These are phyloP conservation scores for Mythimna ferrago DNA, from an alignment of 2,888 invertebrate genomes.

Conservation along the genomic window DNA sequence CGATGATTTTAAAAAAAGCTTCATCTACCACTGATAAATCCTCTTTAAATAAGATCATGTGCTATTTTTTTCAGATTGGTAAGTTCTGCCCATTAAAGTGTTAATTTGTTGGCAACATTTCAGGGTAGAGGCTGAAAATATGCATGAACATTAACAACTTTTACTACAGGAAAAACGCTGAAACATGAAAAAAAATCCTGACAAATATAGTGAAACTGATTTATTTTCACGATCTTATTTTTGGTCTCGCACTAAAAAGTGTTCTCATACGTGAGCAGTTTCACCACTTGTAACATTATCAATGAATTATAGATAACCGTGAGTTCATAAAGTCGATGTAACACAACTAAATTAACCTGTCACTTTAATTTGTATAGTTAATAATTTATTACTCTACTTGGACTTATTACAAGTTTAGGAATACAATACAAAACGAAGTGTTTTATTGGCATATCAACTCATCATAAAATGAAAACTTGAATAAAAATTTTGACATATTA, in stretches of 20 bases:
- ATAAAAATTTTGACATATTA: neutral
- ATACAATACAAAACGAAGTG: neutral
- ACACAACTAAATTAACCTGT: too few relatives aligned
- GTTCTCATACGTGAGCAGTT: neutral
- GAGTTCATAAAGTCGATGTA: neutral
- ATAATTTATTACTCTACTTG: too few relatives aligned
- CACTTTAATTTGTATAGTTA: too few relatives aligned
- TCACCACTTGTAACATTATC: neutral
- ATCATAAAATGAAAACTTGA: too few relatives aligned
- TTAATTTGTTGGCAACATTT: neutral
- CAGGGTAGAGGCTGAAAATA: neutral
- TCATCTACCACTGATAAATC: too few relatives aligned
- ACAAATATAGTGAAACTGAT: neutral
- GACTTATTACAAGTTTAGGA: too few relatives aligned
- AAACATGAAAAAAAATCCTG: neutral
- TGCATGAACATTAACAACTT: neutral
- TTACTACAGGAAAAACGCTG: neutral
- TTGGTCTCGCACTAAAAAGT: neutral
- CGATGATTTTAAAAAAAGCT: too few relatives aligned
- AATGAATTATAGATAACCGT: neutral
- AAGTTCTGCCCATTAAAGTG: too few relatives aligned
- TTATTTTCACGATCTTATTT: neutral
- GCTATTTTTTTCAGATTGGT: too few relatives aligned
- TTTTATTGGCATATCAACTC: neutral
- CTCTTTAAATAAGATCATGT: too few relatives aligned